Conservation (phyloP, 2,888 invertebrate genomes). For the Chydorus sphaericus region DNA sequence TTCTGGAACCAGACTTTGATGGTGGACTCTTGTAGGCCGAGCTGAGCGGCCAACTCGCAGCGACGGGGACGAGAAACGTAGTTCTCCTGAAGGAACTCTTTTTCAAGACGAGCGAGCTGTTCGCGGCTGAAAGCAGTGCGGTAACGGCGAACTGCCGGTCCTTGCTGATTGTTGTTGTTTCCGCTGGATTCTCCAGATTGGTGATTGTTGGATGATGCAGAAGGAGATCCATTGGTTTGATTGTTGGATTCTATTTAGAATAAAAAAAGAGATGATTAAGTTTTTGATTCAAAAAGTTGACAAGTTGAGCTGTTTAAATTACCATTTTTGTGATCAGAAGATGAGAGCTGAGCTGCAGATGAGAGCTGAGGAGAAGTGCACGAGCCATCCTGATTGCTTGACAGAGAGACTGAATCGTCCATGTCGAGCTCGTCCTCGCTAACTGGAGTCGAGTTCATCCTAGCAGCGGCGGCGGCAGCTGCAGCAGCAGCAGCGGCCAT, state of each 20-base stretch:
- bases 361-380: not conserved
- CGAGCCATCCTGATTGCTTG: not conserved
- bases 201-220: not conserved
- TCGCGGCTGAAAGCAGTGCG: constrained; percentile 94
- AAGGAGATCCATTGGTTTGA: not conserved
- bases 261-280: too few relatives aligned
- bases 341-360: not conserved
- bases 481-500: constrained; percentile 5
- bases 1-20: constrained; percentile 99
- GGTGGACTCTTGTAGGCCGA: constrained; percentile 89
- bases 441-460: constrained; percentile 7
- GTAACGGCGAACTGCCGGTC: constrained; percentile 53
- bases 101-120: constrained; percentile 78
- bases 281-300: too few relatives aligned
- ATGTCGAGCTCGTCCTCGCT: constrained; percentile 14
- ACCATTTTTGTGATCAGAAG: not conserved
- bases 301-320: too few relatives aligned
- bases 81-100: constrained; percentile 92
- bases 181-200: not conserved
- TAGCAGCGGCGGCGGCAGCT: not conserved
- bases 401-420: constrained; percentile 9
- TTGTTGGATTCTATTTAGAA: not conserved
- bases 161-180: not conserved
- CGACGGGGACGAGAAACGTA: constrained; percentile 90
- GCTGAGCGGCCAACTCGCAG: constrained; percentile 82